Base-by-base conservation (phyloP, 2,888 invertebrate genomes). In the Steinernema scapterisci region DNA sequence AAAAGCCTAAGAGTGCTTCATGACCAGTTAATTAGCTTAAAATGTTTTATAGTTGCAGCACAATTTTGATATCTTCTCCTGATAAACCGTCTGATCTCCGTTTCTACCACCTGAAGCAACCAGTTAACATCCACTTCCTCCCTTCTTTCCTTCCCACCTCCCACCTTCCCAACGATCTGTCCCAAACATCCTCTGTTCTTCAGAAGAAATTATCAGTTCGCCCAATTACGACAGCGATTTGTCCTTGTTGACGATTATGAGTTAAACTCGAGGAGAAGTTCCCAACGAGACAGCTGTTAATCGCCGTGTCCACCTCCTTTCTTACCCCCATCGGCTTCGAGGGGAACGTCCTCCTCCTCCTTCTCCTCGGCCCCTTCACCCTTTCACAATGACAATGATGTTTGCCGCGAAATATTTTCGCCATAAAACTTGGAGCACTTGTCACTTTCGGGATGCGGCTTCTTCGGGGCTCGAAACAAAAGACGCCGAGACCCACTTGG, bases 391-490 rank as follows among this genome's bases (percentile, higher is more conserved):
- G 38, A 27, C 16, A 63, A 63, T 63, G 63, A 63, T 27, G 63
- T 63, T 63, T 63, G 63, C 63, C 16, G 54, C 54, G 54, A 25
- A 54, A 54, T 54, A 54, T 25, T 16, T 25, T 19, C 21, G 63
- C 63, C 63, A 31, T 63, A 63, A 63, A 63, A 63, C 27, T 38
- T 9, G 38, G 38, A 31, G 63, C 63, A 63, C 63, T 63, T 63
- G 63, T 25, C 63, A 63, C 63, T 63, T 63, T 13, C 48, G 48
- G 63, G 63, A 63, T 63, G 63, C 23, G 27, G 27, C 63, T 25
- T 25, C 9, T 27, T 27, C 13, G 27, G 16, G 31, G 27, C 31
- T 6, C 38, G 38, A 27, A 63, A 63, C 63, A 63, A 63, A 63
- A 63, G 63, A 25, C 25, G 63, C 52, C 21, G 21, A 23, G 21